Evolutionary conservation across 2,797 vertebrate species (phyloP).

Genomic region (Prunella strophiata): DNA sequence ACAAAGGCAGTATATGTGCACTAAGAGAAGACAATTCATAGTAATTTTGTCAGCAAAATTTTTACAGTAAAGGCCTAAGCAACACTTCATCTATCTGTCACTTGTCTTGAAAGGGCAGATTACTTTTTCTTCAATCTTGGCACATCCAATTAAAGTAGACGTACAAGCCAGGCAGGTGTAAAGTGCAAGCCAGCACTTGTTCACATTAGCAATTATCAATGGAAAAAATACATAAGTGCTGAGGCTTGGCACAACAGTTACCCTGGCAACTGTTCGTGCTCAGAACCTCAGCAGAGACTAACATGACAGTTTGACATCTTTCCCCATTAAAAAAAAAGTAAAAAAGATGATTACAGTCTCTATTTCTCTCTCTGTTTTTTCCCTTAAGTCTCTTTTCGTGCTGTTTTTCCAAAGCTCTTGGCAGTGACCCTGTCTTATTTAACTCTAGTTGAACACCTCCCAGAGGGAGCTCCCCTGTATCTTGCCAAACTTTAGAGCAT

Average conservation of each 20-base stretch:
- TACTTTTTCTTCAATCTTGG: slow-evolving; percentile 78
- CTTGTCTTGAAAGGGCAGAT: slow-evolving; percentile 77
- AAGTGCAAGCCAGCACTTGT: slow-evolving; percentile 78
- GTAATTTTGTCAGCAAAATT: slow-evolving; percentile 78
- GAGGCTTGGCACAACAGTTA: slow-evolving; percentile 72
- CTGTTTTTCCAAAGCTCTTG: neutral
- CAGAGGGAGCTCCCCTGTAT: rapidly evolving
- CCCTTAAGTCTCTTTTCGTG: neutral
- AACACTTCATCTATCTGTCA: slow-evolving; percentile 79
- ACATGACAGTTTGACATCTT: slow-evolving; percentile 75
- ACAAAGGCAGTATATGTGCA: slow-evolving; percentile 31
- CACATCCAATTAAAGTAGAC: slow-evolving; percentile 81
- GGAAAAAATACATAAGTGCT: slow-evolving; percentile 72
- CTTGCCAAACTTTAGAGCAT: neutral
- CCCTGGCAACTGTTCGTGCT: slow-evolving; percentile 71
- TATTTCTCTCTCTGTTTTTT: neutral
- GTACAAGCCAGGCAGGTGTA: slow-evolving; percentile 77
- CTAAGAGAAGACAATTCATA: slow-evolving; percentile 67
- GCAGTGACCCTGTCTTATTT: neutral
- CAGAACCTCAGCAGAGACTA: slow-evolving; percentile 54
- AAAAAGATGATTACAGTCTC: slow-evolving; percentile 29
- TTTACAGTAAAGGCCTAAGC: slow-evolving; percentile 71
- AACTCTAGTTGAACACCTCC: neutral
- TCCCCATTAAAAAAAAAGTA: slow-evolving; percentile 33
- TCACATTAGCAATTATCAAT: slow-evolving; percentile 81